Evolutionary conservation across 2,888 invertebrate species (phyloP), one percentile per base, ranked within the genome.

Genomic region (Stenodera caucasica): DNA sequence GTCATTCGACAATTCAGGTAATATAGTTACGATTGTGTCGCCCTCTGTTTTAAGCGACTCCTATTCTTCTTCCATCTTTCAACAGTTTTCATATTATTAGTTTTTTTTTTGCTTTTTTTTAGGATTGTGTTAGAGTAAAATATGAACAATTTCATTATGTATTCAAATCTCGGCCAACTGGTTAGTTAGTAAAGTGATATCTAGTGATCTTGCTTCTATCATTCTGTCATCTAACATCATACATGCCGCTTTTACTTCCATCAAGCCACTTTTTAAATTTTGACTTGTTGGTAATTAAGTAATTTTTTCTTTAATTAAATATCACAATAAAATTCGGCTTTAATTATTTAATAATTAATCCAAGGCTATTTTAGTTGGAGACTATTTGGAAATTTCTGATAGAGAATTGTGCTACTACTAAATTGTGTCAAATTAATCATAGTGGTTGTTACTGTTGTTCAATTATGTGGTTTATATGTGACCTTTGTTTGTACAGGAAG

Each of bases 401-500:
- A 53, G 50, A 59, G 56, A 53, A 15, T 50, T 50, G 14, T 45
- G 26, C 14, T 53, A 53, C 63, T 58, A 67, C 61, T 62, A 65
- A 60, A 53, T 60, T 63, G 53, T 64, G 66, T 67, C 64, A 65
- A 60, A 66, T 69, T 69, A 68, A 69, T 68, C 67, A 68, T 60
- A 62, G 58, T 49, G 60, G 50, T 57, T 60, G 56, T 32, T 54
- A 8, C 40, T 32, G 26, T 54, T 35, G 54, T 59, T 53, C 49
- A 60, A 60, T 62, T 61, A 64, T 67, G 63, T 60, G 60, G 57
- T n/a, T 62, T 61, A 65, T 66, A 61, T 61, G 67, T 70, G 69
- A 70, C 68, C 67, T 70, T 67, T 67, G 63, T 53, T 58, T 59
- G 61, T 62, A 52, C 63, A 67, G 71, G 71, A 72, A 72, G 69